Evolutionary conservation across 2,888 invertebrate species (phyloP).

Genomic region (Pheosia tremula): DNA sequence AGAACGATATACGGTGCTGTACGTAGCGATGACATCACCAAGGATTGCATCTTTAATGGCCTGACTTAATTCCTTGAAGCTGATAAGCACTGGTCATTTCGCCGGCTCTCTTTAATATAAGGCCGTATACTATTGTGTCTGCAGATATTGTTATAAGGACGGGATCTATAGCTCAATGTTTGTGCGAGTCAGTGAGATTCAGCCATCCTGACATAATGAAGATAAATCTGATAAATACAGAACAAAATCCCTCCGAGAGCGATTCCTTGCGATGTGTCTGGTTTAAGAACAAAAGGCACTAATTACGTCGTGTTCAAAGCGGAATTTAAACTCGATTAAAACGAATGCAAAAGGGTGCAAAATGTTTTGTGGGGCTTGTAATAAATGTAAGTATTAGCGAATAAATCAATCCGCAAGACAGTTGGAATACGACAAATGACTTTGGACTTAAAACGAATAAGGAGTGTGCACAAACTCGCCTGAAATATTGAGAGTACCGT

Average conservation of each 20-base stretch:
- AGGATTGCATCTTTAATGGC: background rate
- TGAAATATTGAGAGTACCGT: conserved; percentile 15
- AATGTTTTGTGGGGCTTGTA: conserved; percentile 4
- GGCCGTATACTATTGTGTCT: no score
- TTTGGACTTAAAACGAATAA: conserved; percentile 15
- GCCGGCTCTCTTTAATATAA: background rate
- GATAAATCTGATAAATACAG: background rate
- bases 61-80: background rate
- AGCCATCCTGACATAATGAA: background rate
- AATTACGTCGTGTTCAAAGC: background rate
- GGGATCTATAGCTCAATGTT: no score
- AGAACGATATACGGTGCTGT: background rate
- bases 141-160: no score
- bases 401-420: conserved; percentile 29
- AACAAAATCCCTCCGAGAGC: background rate
- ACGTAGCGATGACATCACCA: background rate
- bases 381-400: conserved; percentile 21
- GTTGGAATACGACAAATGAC: conserved; percentile 14
- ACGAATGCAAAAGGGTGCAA: background rate
- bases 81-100: background rate
- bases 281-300: background rate
- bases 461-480: conserved; percentile 4
- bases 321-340: conserved; percentile 6
- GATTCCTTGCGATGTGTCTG: background rate
- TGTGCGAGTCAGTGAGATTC: background rate